Evolutionary conservation across 2,797 vertebrate species (phyloP).

Genomic region (Tolypeutes matacus): DNA sequence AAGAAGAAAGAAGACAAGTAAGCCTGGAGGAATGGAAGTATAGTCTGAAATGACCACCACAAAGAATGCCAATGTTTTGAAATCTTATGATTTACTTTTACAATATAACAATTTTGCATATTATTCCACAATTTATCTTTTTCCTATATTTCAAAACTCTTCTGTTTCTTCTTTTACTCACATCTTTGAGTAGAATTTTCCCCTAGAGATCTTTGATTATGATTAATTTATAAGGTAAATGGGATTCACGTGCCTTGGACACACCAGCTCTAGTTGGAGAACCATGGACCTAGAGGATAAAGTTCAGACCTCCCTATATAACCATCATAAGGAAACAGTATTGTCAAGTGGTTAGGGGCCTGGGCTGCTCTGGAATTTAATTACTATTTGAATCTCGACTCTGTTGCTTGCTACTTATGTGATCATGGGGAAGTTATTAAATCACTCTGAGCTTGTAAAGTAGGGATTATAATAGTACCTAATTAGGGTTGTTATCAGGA

Average conservation of each 20-base stretch:
- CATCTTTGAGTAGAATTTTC: neutral
- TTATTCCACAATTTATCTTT: neutral
- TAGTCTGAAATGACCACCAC: neutral
- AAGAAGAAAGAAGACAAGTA: neutral
- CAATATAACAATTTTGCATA: neutral
- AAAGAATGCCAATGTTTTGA: neutral
- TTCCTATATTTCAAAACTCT: neutral
- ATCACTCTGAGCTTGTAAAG: neutral
- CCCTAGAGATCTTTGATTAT: neutral
- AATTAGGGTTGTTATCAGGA: neutral
- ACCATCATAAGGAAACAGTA: neutral
- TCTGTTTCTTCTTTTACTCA: conserved; percentile 19
- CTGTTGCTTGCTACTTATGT: neutral
- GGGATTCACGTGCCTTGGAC: neutral
- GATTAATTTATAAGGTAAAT: neutral
- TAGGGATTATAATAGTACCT: neutral
- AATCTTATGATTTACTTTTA: neutral
- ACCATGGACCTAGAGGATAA: neutral
- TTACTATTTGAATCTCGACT: conserved; percentile 1
- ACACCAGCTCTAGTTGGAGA: neutral
- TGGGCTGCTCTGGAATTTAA: neutral
- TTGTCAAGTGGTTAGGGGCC: neutral
- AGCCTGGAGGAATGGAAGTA: neutral
- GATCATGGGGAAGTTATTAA: conserved; percentile 26
- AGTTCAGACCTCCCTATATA: neutral